Evolutionary conservation across 1,140 invertebrate species (phyloP), one percentile per base, ranked within the genome.

Genomic region (Eumaeus atala): DNA sequence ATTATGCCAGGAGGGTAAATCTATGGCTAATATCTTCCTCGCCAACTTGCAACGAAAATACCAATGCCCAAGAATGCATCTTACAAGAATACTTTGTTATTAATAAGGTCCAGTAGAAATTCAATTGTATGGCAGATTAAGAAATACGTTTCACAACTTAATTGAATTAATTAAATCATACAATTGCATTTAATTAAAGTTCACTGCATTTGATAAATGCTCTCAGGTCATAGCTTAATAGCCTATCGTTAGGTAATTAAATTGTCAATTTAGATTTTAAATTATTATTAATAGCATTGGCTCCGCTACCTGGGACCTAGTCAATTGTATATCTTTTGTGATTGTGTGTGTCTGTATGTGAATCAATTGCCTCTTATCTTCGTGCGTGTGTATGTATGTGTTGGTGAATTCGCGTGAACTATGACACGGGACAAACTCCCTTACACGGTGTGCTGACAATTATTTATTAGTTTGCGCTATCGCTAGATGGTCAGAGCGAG

Each of bases 401-500:
- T 12, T 9, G n/a, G 12, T 16, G n/a, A 8, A 9, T 12, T 5
- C 17, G 12, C 9, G 40, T 28, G 21, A 28, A 28, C 21, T 51
- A 33, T 36, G 49, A 51, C 49, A 16, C 48, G 48, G 12, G 48
- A 14, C 33, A 34, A 34, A 48, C 28, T 50, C 49, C 18, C 14
- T 28, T 36, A 35, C 49, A 34, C 17, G 12, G 48, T 50, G 48
- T 34, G 49, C 49, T 12, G 18, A 17, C n/a, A 18, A 35, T 51
- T 36, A 51, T 51, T 51, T 51, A 51, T 51, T 51, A 33, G 49
- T 51, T 35, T 51, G n/a, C 34, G 35, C 21, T 28, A 28, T 28
- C 21, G 21, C 21, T 28, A n/a, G 21, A 28, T 28, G 21, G 21
- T 28, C 21, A 6, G 21, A 3, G 21, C n/a, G 21, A 28, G 21